Conservation (phyloP, 2,113 vertebrate genomes). For the Calypte anna region DNA sequence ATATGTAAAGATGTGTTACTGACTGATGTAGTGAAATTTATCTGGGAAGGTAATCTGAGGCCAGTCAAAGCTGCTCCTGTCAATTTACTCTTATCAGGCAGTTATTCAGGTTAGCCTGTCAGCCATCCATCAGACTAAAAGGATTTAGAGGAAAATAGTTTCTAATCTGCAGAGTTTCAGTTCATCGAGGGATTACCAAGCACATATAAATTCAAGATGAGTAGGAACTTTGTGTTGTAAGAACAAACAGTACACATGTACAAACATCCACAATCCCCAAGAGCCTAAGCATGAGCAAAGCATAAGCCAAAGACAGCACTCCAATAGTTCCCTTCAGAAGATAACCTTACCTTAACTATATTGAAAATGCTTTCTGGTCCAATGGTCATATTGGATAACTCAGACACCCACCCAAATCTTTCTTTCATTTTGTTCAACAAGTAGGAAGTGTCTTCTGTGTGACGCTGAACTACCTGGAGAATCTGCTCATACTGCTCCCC, state of each 20-base stretch:
- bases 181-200: background rate
- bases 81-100: slow-evolving; percentile 5
- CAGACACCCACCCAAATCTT: slow-evolving; percentile 88
- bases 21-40: background rate
- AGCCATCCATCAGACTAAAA: slow-evolving; percentile 23
- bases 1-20: background rate
- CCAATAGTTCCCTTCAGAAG: background rate
- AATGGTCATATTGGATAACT: slow-evolving; percentile 67
- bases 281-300: background rate
- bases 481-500: slow-evolving; percentile 87
- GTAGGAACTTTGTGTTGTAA: background rate
- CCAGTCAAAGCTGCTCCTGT: slow-evolving; percentile 5
- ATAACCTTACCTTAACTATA: slow-evolving; percentile 79
- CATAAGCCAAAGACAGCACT: background rate
- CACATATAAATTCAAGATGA: background rate
- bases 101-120: slow-evolving; percentile 15
- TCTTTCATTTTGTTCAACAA: slow-evolving; percentile 85
- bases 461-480: slow-evolving; percentile 81
- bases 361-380: slow-evolving; percentile 78
- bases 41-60: slow-evolving; percentile 10
- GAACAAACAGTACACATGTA: background rate
- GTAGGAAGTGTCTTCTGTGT: slow-evolving; percentile 83
- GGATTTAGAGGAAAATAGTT: slow-evolving; percentile 48
- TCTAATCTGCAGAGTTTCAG: slow-evolving; percentile 11
- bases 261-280: background rate